Evolutionary conservation across 2,888 invertebrate genomes (phyloP).

Genomic region (Platycheirus rosarum): DNA sequence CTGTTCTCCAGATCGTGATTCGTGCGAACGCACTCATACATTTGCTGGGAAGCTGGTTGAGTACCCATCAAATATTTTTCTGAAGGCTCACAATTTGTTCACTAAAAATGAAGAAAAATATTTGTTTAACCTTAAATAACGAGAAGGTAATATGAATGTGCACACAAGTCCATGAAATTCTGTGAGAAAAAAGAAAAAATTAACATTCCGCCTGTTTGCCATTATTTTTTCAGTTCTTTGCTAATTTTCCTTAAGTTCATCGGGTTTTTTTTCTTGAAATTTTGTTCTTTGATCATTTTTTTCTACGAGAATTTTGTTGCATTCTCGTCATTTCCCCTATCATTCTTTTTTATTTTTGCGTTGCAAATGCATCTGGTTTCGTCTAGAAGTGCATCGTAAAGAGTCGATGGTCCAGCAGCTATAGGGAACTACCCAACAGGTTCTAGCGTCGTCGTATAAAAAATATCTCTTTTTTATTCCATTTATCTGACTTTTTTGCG

Average conservation of each 20-base stretch:
- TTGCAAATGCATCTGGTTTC: conserved; percentile 48
- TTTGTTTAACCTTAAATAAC: too few species aligned
- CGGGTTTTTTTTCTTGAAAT: background rate
- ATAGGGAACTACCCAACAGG: conserved; percentile 31
- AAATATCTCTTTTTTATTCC: conserved; percentile 15
- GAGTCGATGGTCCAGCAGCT: conserved; percentile 39
- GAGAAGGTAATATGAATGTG: too few species aligned
- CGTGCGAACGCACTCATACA: too few species aligned
- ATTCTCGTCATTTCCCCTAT: conserved; percentile 25
- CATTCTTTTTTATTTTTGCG: conserved; percentile 14
- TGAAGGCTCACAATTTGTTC: too few species aligned
- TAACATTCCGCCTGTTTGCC: too few species aligned
- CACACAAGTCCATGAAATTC: too few species aligned
- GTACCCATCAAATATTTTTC: too few species aligned
- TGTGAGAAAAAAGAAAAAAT: too few species aligned
- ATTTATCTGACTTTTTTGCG: conserved; percentile 16
- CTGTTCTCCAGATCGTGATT: too few species aligned
- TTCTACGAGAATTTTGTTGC: conserved; percentile 21
- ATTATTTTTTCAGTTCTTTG: too few species aligned
- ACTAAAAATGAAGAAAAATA: too few species aligned
- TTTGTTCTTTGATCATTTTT: conserved; percentile 7
- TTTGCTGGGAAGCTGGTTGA: too few species aligned
- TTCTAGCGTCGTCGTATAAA: conserved; percentile 9
- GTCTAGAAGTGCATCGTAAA: conserved; percentile 51
- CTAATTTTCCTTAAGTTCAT: conserved; percentile 1